phyloP scores from a whole-genome alignment of 2,888 invertebrate species.

The Panopea generosa region DNA sequence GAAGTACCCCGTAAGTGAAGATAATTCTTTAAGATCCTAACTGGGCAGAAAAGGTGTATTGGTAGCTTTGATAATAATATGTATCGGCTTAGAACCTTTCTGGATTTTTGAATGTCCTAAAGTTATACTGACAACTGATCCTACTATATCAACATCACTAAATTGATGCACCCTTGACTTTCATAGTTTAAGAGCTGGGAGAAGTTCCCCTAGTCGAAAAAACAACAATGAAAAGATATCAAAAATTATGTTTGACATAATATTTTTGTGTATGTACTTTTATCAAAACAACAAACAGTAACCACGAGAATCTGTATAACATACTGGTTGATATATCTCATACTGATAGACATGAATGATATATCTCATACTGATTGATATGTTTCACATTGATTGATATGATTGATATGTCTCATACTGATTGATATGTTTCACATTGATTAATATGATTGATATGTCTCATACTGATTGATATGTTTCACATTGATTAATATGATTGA shows the following conservation, averaged over 20 bases:
- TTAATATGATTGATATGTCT: no score
- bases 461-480: no score
- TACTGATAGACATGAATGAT: no score
- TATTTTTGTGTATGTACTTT: not conserved
- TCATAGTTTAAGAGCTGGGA: not conserved
- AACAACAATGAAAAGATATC: slow-evolving; percentile 14
- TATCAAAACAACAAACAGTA: no score
- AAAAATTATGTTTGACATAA: not conserved
- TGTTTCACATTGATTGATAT: no score
- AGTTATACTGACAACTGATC: not conserved
- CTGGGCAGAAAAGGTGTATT: slow-evolving; percentile 7
- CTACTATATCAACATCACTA: no score
- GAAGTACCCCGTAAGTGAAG: not conserved
- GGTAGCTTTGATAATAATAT: slow-evolving; percentile 9
- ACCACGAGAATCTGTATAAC: no score
- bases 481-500: no score
- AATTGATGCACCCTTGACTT: slow-evolving; percentile 7
- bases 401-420: no score
- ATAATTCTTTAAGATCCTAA: not conserved
- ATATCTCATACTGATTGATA: no score
- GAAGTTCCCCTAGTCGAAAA: slow-evolving; percentile 24
- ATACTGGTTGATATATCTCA: no score
- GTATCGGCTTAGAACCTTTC: slow-evolving; percentile 5
- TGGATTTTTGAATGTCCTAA: slow-evolving; percentile 15
- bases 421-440: no score